Evolutionary conservation across 1,140 invertebrate species (phyloP), one percentile per base, ranked within the genome.

Genomic region (Telenomus remus): DNA sequence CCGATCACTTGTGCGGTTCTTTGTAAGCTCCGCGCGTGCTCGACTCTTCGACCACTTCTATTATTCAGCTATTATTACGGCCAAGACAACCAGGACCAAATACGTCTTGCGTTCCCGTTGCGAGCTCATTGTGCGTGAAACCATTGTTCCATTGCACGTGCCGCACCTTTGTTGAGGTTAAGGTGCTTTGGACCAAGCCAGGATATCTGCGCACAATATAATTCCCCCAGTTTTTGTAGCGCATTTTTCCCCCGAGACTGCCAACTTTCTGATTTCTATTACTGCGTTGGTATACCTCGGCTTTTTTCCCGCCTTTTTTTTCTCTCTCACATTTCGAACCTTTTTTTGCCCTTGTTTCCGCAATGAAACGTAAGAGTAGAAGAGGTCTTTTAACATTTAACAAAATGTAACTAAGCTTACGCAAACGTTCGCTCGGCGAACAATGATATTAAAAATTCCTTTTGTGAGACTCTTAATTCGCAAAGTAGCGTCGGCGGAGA

Each of bases 1-100:
- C 63, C 74, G 56, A 77, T 77, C 68, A 61, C 56, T 72, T 68
- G 56, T 69, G 68, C 64, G 19, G 66, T 68, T 77, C 74, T 77
- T 77, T 72, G 74, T 77, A 77, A 77, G 74, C 74, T 72, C 48
- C 50, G 53, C 63, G 68, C 53, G 53, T 68, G 63, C 63, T 66
- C 69, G 19, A 54, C 59, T 60, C 57, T 55, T 72, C 55, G 65
- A 59, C 63, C 56, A 64, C 63, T 77, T 72, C 75, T 77, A 72
- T 72, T 77, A 77, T 77, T 77, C 69, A 71, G 69, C 75, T 77
- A 77, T 72, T 77, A 76, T 75, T 75, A 60, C 64, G 64, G 48
- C 49, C 59, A 72, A 77, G 75, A 77, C 64, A 77, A 57, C 57
- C 74, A 63, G 74, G 75, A 77, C 75, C 75, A 77, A 77, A 72